phyloP scores from a whole-genome alignment of 1,140 invertebrate species.

The Bathynomus jamesi region DNA sequence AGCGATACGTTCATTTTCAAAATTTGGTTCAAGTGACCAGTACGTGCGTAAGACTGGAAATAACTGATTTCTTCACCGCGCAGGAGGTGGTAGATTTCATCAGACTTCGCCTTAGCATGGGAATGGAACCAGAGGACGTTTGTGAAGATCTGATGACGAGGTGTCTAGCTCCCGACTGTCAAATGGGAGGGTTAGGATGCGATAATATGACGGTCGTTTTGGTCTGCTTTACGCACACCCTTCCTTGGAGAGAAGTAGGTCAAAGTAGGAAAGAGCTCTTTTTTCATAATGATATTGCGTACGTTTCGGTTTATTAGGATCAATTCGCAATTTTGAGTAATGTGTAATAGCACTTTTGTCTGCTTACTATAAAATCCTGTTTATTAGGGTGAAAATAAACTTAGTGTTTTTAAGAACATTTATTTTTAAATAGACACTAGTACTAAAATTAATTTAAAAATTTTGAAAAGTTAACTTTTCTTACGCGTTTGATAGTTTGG shows the following conservation, averaged over 20 bases:
- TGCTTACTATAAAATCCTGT: background rate
- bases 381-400: background rate
- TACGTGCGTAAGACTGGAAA: too few species aligned
- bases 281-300: too few species aligned
- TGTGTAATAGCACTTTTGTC: background rate
- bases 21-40: too few species aligned
- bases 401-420: background rate
- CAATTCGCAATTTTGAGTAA: background rate
- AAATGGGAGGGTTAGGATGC: conserved; percentile 92
- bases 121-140: conserved; percentile 83
- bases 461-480: too few species aligned
- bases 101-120: conserved; percentile 63
- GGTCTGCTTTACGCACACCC: conserved; percentile 67
- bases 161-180: conserved; percentile 90
- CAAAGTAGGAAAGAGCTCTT: background rate
- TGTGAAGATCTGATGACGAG: conserved; percentile 91
- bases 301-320: background rate
- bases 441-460: background rate
- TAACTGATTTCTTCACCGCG: conserved; percentile 8
- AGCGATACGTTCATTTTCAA: too few species aligned
- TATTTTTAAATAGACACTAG: background rate
- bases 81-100: conserved; percentile 89
- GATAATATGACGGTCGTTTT: conserved; percentile 98
- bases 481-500: too few species aligned
- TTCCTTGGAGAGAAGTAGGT: conserved; percentile 54